phyloP scores from a whole-genome alignment of 2,888 invertebrate genomes.

The Hypolimnas misippus region DNA sequence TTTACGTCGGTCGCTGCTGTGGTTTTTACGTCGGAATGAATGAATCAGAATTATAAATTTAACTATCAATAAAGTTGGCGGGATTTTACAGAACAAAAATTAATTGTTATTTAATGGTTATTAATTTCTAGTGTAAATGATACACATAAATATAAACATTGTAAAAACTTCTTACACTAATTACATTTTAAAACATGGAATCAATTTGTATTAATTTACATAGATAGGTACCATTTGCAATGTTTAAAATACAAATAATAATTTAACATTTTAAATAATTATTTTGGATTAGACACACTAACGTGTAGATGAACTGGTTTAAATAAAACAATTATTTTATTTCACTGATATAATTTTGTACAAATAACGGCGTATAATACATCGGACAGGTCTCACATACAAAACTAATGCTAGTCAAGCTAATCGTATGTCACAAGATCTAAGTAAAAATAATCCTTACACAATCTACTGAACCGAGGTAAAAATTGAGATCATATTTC shows the following conservation, averaged over 20 bases:
- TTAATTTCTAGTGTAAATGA: neutral
- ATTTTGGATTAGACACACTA: no score
- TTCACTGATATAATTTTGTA: conserved; percentile 85
- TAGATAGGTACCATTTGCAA: no score
- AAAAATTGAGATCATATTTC: conserved; percentile 28
- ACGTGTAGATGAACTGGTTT: no score
- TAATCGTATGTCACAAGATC: conserved; percentile 72
- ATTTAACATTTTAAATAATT: no score
- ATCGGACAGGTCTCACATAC: conserved; percentile 84
- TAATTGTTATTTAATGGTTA: neutral
- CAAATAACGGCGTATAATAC: conserved; percentile 85
- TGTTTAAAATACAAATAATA: no score
- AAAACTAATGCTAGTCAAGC: conserved; percentile 83
- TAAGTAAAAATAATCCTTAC: conserved; percentile 51
- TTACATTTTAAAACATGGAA: no score
- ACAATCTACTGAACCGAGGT: conserved; percentile 35
- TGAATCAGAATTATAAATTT: conserved; percentile 13
- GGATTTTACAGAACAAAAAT: neutral
- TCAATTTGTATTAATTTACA: no score
- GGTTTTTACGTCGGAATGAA: conserved; percentile 34
- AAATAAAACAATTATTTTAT: conserved; percentile 55
- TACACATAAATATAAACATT: neutral
- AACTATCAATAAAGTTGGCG: neutral
- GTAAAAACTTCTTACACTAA: no score
- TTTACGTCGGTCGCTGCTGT: neutral